These are phyloP conservation scores for Idaea dimidiata DNA, from an alignment of 2,888 invertebrate genomes.

Conservation along the genomic window DNA sequence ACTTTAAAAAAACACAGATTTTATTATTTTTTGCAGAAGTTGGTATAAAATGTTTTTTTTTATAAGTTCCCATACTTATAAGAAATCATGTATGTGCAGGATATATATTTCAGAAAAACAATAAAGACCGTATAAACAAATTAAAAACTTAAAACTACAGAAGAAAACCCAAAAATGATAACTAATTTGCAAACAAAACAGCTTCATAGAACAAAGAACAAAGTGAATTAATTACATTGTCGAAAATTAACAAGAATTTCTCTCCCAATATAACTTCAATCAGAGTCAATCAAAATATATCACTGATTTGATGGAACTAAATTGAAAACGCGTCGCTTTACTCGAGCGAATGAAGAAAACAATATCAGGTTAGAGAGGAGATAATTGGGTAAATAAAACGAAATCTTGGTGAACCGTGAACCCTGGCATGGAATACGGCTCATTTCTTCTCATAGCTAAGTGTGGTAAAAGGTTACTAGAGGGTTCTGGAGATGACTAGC, in stretches of 20 bases:
- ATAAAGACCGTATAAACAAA: background rate
- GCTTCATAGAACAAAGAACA: background rate
- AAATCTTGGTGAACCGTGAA: too few species aligned
- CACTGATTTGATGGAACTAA: conserved; percentile 3
- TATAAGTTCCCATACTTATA: too few species aligned
- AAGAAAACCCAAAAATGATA: background rate
- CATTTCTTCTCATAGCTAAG: too few species aligned
- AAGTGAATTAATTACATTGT: background rate
- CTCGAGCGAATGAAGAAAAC: background rate
- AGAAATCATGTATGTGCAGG: too few species aligned
- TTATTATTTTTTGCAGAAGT: too few species aligned
- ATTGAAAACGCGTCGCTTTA: background rate
- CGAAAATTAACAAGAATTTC: background rate
- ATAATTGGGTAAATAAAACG: background rate
- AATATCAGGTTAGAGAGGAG: background rate
- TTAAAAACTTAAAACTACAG: background rate
- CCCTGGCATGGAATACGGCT: too few species aligned
- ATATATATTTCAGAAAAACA: too few species aligned
- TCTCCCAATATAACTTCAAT: conserved; percentile 7
- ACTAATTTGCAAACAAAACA: background rate
- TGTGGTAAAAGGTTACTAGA: too few species aligned
- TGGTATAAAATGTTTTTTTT: too few species aligned
- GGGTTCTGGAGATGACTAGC: too few species aligned
- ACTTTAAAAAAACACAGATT: too few species aligned
- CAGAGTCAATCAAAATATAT: conserved; percentile 5